These are phyloP conservation scores for Aspiorhynchus laticeps DNA, from an alignment of 2,113 vertebrate genomes.

Conservation along the genomic window DNA sequence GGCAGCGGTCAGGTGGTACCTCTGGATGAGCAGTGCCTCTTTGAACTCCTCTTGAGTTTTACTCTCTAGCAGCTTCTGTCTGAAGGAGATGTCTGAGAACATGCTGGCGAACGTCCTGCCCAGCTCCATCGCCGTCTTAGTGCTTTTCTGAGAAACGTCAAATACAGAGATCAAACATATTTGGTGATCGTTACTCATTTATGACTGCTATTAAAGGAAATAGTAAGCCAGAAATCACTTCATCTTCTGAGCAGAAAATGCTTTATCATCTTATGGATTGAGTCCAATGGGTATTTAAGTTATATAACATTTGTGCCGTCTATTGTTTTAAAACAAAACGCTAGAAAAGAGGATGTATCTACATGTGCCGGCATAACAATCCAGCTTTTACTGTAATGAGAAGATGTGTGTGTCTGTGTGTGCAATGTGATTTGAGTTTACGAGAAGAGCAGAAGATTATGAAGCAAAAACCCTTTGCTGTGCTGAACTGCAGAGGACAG, in stretches of 20 bases:
- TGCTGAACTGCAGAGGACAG: constrained; percentile 6
- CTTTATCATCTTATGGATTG: constrained; percentile 18
- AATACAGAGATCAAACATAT: constrained; percentile 7
- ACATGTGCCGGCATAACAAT: constrained; percentile 38
- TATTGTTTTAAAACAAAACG: constrained; percentile 40
- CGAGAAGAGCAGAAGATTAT: neutral
- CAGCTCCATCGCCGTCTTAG: constrained; percentile 93
- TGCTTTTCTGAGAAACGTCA: constrained; percentile 86
- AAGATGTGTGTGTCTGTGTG: neutral
- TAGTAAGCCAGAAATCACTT: neutral
- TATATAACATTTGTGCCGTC: constrained; percentile 42
- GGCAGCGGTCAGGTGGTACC: constrained; percentile 84
- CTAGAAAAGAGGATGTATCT: constrained; percentile 38
- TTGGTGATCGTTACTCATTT: neutral
- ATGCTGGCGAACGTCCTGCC: constrained; percentile 95
- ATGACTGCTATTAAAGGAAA: neutral
- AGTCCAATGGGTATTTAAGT: constrained; percentile 33
- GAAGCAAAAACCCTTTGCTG: neutral
- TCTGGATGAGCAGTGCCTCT: constrained; percentile 91
- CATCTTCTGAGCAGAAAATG: too few relatives aligned
- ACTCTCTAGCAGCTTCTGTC: constrained; percentile 93
- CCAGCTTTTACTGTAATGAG: constrained; percentile 49
- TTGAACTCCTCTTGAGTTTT: constrained; percentile 97
- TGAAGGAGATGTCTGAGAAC: constrained; percentile 95
- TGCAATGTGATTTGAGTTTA: neutral